These are phyloP conservation scores for Rhinogobio ventralis DNA, from an alignment of 2,797 vertebrate species.

Conservation along the genomic window DNA sequence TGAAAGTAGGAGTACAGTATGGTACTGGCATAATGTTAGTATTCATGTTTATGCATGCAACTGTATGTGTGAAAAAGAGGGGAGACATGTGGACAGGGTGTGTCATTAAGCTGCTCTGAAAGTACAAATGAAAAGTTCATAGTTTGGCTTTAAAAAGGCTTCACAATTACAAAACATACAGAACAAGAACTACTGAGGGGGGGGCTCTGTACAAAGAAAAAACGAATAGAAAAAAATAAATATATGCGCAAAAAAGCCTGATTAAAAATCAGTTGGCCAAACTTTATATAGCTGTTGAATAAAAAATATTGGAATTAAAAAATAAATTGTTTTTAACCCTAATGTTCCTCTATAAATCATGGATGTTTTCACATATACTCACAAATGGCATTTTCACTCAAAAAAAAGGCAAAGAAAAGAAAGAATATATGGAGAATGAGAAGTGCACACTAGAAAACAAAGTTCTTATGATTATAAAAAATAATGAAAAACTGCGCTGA, in stretches of 20 bases:
- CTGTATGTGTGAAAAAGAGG: no score
- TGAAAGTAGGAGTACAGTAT: not conserved
- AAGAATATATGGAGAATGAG: not conserved
- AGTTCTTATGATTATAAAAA: not conserved
- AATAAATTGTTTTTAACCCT: not conserved
- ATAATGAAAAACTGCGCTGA: not conserved
- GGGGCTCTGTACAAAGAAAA: not conserved
- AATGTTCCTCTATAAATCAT: not conserved
- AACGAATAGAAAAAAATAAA: slow-evolving; percentile 3
- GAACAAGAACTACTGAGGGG: not conserved
- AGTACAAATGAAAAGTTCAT: not conserved
- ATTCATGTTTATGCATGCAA: not conserved
- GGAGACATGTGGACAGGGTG: slow-evolving; percentile 21
- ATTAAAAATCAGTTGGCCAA: not conserved
- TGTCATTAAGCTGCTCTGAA: slow-evolving; percentile 49
- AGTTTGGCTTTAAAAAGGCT: slow-evolving; percentile 23
- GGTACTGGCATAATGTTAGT: slow-evolving; percentile 19
- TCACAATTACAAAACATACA: not conserved
- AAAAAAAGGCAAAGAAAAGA: not conserved
- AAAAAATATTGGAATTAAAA: not conserved
- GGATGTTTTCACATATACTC: no score
- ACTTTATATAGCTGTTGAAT: not conserved
- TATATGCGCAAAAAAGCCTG: not conserved
- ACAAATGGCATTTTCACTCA: not conserved
- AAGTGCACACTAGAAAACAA: not conserved